Evolutionary conservation across 2,797 vertebrate species (phyloP).

Genomic region (Sebastolobus alascanus): DNA sequence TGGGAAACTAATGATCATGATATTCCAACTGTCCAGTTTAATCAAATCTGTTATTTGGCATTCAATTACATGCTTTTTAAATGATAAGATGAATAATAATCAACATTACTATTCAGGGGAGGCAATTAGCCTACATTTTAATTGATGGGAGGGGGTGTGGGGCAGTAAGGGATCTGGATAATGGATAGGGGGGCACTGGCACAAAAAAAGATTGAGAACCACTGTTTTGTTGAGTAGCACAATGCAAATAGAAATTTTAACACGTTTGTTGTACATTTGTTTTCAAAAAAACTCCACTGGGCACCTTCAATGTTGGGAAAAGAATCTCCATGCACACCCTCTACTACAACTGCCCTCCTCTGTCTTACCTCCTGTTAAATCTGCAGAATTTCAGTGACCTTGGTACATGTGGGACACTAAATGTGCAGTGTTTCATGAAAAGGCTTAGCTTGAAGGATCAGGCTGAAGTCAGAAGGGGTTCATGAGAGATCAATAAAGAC

Average conservation of each 20-base stretch:
- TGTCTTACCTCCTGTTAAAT: constrained; percentile 36
- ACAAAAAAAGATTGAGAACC: not conserved
- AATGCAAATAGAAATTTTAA: not conserved
- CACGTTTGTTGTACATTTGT: not conserved
- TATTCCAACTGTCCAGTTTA: not conserved
- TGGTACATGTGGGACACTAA: constrained; percentile 57
- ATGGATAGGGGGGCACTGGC: not conserved
- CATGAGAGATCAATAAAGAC: constrained; percentile 69
- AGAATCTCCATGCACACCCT: not conserved
- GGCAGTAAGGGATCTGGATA: not conserved
- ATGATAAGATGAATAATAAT: not conserved
- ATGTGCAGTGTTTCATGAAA: constrained; percentile 73
- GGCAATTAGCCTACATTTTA: not conserved
- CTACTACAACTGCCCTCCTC: constrained; percentile 8
- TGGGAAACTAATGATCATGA: too few relatives aligned
- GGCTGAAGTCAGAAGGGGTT: constrained; percentile 60
- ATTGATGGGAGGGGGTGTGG: not conserved
- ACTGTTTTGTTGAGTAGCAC: not conserved
- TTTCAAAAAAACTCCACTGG: constrained; percentile 7
- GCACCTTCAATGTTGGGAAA: not conserved
- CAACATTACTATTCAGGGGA: not conserved
- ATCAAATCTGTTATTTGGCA: not conserved
- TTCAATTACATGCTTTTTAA: not conserved
- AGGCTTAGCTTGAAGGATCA: constrained; percentile 65
- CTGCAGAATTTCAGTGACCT: constrained; percentile 54